Percentiles rank a stretch among this genome's conserved stretches.
Conservation (phyloP, 2,113 vertebrate genomes). For the Cynocephalus volans region DNA sequence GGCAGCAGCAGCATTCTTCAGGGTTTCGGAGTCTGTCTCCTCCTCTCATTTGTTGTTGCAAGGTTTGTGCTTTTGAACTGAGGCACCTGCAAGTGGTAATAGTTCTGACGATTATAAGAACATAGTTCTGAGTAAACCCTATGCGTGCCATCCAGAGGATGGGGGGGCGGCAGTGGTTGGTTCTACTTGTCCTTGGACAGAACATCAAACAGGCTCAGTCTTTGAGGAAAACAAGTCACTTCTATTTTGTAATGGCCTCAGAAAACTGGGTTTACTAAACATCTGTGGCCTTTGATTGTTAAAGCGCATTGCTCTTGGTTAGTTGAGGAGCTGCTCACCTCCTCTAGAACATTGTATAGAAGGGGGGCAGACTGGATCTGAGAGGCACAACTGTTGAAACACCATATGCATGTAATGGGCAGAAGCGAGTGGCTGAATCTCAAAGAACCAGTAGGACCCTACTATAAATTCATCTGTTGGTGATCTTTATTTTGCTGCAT, state of each 20-base stretch:
- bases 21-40: neutral
- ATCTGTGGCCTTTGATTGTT: neutral
- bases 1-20: neutral
- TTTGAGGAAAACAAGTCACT: neutral
- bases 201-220: neutral
- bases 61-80: neutral
- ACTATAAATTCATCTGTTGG: neutral
- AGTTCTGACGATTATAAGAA: neutral
- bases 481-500: conserved; percentile 21
- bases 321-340: neutral
- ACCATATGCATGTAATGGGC: neutral
- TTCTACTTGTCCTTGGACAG: neutral
- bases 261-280: neutral
- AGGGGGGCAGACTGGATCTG: neutral
- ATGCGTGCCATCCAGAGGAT: neutral
- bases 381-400: neutral
- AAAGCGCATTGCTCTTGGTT: neutral
- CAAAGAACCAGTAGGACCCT: neutral
- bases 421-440: neutral
- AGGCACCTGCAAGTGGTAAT: neutral
- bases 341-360: neutral
- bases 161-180: neutral
- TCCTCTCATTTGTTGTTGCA: neutral
- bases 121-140: neutral
- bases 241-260: neutral